Conservation (phyloP, 2,113 vertebrate species). For the Crotalus helleri region DNA sequence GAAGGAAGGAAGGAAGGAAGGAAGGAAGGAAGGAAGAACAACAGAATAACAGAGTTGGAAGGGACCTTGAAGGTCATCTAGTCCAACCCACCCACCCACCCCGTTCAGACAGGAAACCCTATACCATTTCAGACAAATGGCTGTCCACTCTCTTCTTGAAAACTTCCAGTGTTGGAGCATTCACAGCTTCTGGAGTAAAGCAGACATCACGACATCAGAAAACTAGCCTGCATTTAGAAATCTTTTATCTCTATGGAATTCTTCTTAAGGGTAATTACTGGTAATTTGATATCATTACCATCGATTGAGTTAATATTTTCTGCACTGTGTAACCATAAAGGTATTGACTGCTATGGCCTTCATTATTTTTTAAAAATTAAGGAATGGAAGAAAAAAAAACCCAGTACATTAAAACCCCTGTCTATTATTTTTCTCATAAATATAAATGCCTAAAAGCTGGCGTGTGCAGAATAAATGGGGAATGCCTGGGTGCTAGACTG, state of each 20-base stretch:
- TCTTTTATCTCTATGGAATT: background rate
- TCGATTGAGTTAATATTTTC: constrained; percentile 5
- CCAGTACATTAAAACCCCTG: background rate
- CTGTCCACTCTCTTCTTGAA: too few species aligned
- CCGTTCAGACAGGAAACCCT: too few species aligned
- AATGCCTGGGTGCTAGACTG: background rate
- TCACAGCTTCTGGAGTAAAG: background rate
- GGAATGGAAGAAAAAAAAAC: background rate
- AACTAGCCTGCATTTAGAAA: constrained; percentile 5
- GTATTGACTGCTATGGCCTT: background rate
- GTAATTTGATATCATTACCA: constrained; percentile 16
- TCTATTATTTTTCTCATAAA: background rate
- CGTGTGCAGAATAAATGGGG: background rate
- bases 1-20: too few species aligned
- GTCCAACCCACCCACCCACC: too few species aligned
- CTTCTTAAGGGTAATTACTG: constrained; percentile 2
- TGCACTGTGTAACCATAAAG: background rate
- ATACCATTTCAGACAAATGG: too few species aligned
- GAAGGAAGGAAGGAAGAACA: too few species aligned
- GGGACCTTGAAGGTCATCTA: too few species aligned
- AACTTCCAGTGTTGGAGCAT: too few species aligned
- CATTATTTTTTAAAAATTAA: background rate
- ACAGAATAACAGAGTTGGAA: too few species aligned
- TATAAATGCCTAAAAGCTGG: background rate
- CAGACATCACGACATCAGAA: background rate